These are phyloP conservation scores for Tribolium madens DNA, from an alignment of 1,140 invertebrate genomes.

Conservation along the genomic window DNA sequence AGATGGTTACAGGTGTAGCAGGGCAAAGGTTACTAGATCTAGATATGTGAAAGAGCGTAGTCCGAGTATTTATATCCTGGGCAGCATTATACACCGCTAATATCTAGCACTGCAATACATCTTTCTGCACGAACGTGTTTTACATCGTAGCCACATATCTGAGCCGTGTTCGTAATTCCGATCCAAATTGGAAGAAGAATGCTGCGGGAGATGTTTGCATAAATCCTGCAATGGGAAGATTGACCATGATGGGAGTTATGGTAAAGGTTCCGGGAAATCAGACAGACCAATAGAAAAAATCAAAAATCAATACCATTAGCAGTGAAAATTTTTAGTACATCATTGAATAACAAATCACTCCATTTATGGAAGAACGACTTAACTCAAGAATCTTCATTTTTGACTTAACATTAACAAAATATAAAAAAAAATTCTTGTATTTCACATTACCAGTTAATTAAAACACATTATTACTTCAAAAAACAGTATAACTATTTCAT, in stretches of 20 bases:
- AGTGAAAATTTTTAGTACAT: too few relatives aligned
- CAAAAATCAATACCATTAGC: too few relatives aligned
- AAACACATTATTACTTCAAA: too few relatives aligned
- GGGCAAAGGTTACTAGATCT: conserved; percentile 41
- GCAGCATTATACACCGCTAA: conserved; percentile 37
- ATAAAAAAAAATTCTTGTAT: too few relatives aligned
- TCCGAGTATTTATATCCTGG: conserved; percentile 40
- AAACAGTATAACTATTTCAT: too few relatives aligned
- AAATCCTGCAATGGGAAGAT: background rate
- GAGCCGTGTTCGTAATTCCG: conserved; percentile 18
- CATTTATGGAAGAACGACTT: too few relatives aligned
- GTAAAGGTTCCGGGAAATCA: too few relatives aligned
- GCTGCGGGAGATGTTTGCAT: conserved; percentile 17
- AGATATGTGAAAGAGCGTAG: conserved; percentile 30
- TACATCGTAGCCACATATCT: conserved; percentile 25
- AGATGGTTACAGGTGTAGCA: conserved; percentile 38
- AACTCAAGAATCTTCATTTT: too few relatives aligned
- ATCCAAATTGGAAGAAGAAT: conserved; percentile 1
- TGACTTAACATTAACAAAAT: too few relatives aligned
- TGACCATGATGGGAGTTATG: background rate
- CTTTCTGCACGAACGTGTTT: conserved; percentile 26
- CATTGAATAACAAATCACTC: too few relatives aligned
- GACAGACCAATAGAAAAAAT: too few relatives aligned
- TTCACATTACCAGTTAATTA: too few relatives aligned
- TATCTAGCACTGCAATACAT: conserved; percentile 33